Conservation (phyloP, 2,113 vertebrate species). For the Cygnus buccinator region DNA sequence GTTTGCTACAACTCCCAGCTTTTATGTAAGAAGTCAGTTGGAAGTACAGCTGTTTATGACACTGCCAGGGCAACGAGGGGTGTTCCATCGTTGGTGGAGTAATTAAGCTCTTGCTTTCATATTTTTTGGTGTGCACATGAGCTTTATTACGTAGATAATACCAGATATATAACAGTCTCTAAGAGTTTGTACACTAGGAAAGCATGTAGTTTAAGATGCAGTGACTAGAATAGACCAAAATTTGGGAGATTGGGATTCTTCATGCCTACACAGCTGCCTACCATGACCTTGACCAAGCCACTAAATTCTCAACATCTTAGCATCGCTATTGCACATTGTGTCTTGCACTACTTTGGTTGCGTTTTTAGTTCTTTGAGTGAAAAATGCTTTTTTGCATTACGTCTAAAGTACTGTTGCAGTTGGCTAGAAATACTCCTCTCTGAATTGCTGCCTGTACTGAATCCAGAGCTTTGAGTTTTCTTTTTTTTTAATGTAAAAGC, state of each 20-base stretch:
- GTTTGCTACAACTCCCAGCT: neutral
- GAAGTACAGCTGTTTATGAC: neutral
- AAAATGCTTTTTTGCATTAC: neutral
- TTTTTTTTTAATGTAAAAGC: neutral
- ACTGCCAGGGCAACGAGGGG: neutral
- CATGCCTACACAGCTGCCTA: neutral
- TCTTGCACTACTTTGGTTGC: neutral
- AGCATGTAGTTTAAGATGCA: neutral
- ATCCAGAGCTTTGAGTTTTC: neutral
- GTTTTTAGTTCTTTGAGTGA: neutral
- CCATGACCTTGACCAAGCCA: neutral
- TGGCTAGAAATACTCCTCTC: neutral
- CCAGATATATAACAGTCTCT: neutral
- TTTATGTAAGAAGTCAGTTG: neutral
- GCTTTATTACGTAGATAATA: neutral
- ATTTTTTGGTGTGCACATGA: neutral
- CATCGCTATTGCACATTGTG: accelerated
- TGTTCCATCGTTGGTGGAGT: accelerated
- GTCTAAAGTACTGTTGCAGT: neutral
- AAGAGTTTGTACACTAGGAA: neutral
- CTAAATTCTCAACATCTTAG: neutral
- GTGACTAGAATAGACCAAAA: neutral
- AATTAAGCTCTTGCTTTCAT: neutral
- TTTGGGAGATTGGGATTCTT: neutral
- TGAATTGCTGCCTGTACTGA: neutral